These are phyloP conservation scores for Mesopsocus fuscifrons DNA, from an alignment of 2,888 invertebrate species.

Conservation along the genomic window DNA sequence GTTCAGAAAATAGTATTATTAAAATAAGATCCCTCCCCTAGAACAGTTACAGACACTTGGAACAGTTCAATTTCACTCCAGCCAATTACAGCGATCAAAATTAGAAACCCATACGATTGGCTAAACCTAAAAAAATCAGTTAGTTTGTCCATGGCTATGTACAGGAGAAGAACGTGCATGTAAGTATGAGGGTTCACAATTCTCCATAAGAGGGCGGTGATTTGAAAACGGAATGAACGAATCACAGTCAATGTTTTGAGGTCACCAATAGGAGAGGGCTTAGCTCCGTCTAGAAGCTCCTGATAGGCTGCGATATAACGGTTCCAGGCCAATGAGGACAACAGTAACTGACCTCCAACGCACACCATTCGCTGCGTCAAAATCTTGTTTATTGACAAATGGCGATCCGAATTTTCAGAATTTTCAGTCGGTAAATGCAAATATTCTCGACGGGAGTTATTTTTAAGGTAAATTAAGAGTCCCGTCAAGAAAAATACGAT, in stretches of 20 bases:
- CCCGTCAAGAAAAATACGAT: slow-evolving; percentile 52
- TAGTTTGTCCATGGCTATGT: slow-evolving; percentile 63
- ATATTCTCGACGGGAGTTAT: slow-evolving; percentile 53
- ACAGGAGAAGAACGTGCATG: slow-evolving; percentile 49
- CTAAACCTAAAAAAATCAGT: slow-evolving; percentile 55
- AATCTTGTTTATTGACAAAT: slow-evolving; percentile 25
- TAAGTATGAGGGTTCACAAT: slow-evolving; percentile 61
- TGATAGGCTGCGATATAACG: slow-evolving; percentile 65
- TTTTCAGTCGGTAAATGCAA: slow-evolving; percentile 21
- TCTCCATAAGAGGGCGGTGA: slow-evolving; percentile 55
- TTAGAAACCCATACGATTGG: slow-evolving; percentile 50
- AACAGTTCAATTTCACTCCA: slow-evolving; percentile 52
- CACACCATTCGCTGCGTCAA: slow-evolving; percentile 42
- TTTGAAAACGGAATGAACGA: slow-evolving; percentile 52
- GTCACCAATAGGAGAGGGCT: slow-evolving; percentile 17
- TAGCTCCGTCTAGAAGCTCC: slow-evolving; percentile 46
- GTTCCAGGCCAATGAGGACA: slow-evolving; percentile 68
- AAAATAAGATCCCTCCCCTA: no score
- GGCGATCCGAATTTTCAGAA: background rate
- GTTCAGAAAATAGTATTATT: no score
- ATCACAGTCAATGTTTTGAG: slow-evolving; percentile 30
- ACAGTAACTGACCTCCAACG: slow-evolving; percentile 47
- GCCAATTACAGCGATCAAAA: slow-evolving; percentile 43
- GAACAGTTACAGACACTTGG: no score
- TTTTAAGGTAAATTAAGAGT: slow-evolving; percentile 43